Conservation (phyloP, 2,113 vertebrate species). For the Pan paniscus region DNA sequence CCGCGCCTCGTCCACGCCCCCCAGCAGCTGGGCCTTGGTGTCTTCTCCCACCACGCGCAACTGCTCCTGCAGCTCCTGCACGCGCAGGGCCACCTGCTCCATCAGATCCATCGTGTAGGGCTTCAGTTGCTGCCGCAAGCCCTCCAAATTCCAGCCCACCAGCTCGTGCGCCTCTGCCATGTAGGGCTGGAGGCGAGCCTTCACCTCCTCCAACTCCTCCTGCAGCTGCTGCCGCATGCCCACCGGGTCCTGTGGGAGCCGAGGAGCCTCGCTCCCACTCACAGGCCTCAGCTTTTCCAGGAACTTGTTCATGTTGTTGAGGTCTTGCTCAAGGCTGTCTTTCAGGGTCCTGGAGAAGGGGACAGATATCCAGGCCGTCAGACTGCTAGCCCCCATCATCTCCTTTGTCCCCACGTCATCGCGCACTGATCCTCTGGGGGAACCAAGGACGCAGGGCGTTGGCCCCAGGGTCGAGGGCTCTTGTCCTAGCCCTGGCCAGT, state of each 20-base stretch:
- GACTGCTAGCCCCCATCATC: not conserved
- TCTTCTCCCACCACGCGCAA: conserved; percentile 78
- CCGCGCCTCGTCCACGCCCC: conserved; percentile 78
- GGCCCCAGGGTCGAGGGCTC: not conserved
- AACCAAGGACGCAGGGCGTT: not conserved
- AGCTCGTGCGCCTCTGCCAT: conserved; percentile 75
- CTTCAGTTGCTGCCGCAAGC: conserved; percentile 78
- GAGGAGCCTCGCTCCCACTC: conserved; percentile 64
- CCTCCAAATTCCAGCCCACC: conserved; percentile 79
- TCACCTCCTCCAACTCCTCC: conserved; percentile 88
- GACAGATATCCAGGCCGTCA: not conserved
- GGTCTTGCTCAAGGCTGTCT: conserved; percentile 82
- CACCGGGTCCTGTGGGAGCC: conserved; percentile 81
- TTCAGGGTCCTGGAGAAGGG: conserved; percentile 82
- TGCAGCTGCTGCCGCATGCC: conserved; percentile 84
- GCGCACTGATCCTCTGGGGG: not conserved
- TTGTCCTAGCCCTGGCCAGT: not conserved
- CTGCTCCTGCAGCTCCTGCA: conserved; percentile 86
- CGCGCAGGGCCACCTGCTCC: conserved; percentile 84
- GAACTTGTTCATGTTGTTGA: conserved; percentile 77
- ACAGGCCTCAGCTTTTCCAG: conserved; percentile 81
- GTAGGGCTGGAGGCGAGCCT: conserved; percentile 85
- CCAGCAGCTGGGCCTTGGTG: conserved; percentile 69
- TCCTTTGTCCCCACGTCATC: not conserved
- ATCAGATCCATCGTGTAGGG: conserved; percentile 84